These are phyloP conservation scores for Cataglyphis altisquamis DNA, from an alignment of 2,888 invertebrate genomes.

Conservation along the genomic window DNA sequence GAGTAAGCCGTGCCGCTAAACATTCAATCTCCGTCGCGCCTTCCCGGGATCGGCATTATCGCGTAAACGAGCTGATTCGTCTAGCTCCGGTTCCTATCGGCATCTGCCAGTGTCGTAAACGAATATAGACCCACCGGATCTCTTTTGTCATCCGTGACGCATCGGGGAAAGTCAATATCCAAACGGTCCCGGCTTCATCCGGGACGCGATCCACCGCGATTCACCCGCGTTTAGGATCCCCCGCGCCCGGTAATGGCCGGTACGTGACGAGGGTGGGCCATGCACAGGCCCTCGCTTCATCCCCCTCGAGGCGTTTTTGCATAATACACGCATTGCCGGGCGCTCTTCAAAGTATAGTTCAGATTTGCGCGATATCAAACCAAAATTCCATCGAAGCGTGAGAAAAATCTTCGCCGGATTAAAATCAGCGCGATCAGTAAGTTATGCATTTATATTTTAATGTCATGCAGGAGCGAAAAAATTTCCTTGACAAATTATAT, in stretches of 20 bases:
- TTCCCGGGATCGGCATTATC: slow-evolving; percentile 43
- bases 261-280: slow-evolving; percentile 74
- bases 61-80: slow-evolving; percentile 57
- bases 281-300: slow-evolving; percentile 50
- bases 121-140: slow-evolving; percentile 60
- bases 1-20: slow-evolving; percentile 21
- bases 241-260: slow-evolving; percentile 71
- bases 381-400: slow-evolving; percentile 37
- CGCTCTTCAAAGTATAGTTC: slow-evolving; percentile 29
- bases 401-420: slow-evolving; percentile 3
- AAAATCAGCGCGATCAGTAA: not conserved
- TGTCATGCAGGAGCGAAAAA: not conserved
- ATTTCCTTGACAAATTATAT: not conserved
- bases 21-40: slow-evolving; percentile 52
- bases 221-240: slow-evolving; percentile 67
- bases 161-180: slow-evolving; percentile 73
- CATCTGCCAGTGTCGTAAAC: slow-evolving; percentile 59
- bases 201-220: slow-evolving; percentile 66
- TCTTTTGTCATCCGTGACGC: slow-evolving; percentile 61
- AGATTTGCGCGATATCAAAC: slow-evolving; percentile 53
- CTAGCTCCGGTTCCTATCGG: slow-evolving; percentile 59
- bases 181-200: slow-evolving; percentile 72
- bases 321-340: slow-evolving; percentile 78
- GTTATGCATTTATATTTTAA: not conserved
- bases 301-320: slow-evolving; percentile 75